Evolutionary conservation across 1,140 invertebrate species (phyloP), one percentile per base, ranked within the genome.

Genomic region (Rhyzopertha dominica): DNA sequence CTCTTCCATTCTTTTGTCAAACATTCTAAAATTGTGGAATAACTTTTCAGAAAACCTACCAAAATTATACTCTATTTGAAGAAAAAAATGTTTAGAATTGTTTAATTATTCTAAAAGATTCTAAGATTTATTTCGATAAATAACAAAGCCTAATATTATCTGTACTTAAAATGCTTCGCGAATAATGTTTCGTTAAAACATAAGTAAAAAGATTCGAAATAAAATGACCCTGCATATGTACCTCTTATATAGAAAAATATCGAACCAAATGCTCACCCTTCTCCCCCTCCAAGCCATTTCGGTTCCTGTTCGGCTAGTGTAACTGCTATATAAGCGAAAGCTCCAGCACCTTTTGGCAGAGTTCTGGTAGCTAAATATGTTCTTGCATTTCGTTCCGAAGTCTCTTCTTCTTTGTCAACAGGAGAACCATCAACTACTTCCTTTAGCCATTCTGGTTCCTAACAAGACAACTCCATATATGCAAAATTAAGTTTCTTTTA

Each of bases 291-390:
- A 1, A 66, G 42, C 55, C 55, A 60, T 28, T 41, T 49, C 0
- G 58, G 55, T 41, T 59, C 58, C 14, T 59, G 48, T 16, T 58
- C 56, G 5, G 46, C 53, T 38, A 63, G 44, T 3, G 43, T 47
- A 13, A 67, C 43, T 16, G 62, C 62, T 5, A 67, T 50, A 42
- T 68, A 70, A 1, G 63, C 69, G 50, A 68, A 70, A 8, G 66
- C 65, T 30, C 67, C 69, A 49, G 61, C 54, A 43, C 66, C 61
- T 19, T 65, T 51, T 0, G 66, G 66, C 29, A 71, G 54, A 18
- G 57, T 56, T 38, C 62, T 52, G 12, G 67, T 67, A 12, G 69
- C 69, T 14, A 68, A 47, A 54, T 68, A 70, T 2, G 67, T 69
- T 37, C 67, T 54, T 25, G 65, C 69, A 40, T 62, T 58, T 34